phyloP scores from a whole-genome alignment of 2,797 vertebrate species.

The Rhadinocentrus ornatus region DNA sequence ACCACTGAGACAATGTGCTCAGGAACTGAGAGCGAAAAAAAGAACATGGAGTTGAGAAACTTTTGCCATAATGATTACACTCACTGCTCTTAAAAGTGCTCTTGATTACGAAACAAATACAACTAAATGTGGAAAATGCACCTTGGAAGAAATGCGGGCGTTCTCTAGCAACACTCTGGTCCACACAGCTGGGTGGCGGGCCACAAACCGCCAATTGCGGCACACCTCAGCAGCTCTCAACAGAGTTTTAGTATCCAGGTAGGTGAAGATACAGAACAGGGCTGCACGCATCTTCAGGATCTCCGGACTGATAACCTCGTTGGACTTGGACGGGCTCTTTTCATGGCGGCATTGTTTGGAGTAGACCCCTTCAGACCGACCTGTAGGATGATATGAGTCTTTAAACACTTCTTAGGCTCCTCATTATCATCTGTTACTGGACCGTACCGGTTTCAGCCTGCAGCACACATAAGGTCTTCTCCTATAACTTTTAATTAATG shows the following conservation, averaged over 20 bases:
- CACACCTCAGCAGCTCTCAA: slow-evolving; percentile 92
- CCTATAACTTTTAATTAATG: not conserved
- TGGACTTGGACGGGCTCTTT: slow-evolving; percentile 90
- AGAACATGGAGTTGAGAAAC: slow-evolving; percentile 27
- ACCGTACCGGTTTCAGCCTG: not conserved
- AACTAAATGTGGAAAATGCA: slow-evolving; percentile 18
- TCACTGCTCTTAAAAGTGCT: not conserved
- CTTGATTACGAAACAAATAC: not conserved
- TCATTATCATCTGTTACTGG: not conserved
- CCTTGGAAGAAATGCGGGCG: slow-evolving; percentile 96
- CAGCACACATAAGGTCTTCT: not conserved
- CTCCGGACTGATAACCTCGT: slow-evolving; percentile 97
- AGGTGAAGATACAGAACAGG: slow-evolving; percentile 98
- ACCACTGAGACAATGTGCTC: slow-evolving; percentile 95
- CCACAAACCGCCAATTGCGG: slow-evolving; percentile 97
- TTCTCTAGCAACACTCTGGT: slow-evolving; percentile 97
- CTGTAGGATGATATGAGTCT: slow-evolving; percentile 46
- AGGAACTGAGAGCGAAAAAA: slow-evolving; percentile 85
- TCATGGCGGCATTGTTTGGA: slow-evolving; percentile 85
- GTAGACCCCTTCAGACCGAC: slow-evolving; percentile 80
- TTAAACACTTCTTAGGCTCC: slow-evolving; percentile 1
- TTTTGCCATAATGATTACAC: not conserved
- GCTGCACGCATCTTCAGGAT: slow-evolving; percentile 97
- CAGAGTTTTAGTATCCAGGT: slow-evolving; percentile 95
- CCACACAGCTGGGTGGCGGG: slow-evolving; percentile 96